These are phyloP conservation scores for Odiellus spinosus DNA, from an alignment of 2,888 invertebrate species.

Conservation along the genomic window DNA sequence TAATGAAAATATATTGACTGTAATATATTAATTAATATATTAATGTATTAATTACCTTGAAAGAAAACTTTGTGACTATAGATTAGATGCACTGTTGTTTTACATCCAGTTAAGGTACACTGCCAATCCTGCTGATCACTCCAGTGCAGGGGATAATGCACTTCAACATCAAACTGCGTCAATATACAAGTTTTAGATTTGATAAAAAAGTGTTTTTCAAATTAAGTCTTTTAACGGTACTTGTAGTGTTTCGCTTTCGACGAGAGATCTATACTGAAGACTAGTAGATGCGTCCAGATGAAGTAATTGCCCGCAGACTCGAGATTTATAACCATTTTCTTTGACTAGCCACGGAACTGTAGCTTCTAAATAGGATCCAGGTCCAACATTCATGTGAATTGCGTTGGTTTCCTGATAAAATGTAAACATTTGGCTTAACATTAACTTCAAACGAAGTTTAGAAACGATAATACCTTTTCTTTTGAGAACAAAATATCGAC, in stretches of 20 bases:
- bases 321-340: constrained; percentile 72
- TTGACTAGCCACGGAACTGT: constrained; percentile 85
- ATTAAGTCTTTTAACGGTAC: no score
- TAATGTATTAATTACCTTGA: no score
- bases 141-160: constrained; percentile 84
- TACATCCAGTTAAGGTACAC: constrained; percentile 76
- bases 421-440: no score
- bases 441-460: no score
- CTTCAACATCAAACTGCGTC: constrained; percentile 54
- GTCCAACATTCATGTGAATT: constrained; percentile 83
- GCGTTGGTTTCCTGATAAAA: constrained; percentile 78
- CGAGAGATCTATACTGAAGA: constrained; percentile 74
- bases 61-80: constrained; percentile 94
- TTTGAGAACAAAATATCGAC: constrained; percentile 93
- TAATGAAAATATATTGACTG: no score
- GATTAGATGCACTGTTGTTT: constrained; percentile 78
- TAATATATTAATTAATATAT: no score
- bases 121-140: constrained; percentile 94
- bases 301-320: constrained; percentile 79
- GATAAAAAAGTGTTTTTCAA: no score
- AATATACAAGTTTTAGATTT: constrained; percentile 1
- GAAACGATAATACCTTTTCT: constrained; percentile 50
- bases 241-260: constrained; percentile 86
- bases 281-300: constrained; percentile 92
- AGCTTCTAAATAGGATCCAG: constrained; percentile 91